Evolutionary conservation across 2,888 invertebrate genomes (phyloP).

Genomic region (Hydriomena furcata): DNA sequence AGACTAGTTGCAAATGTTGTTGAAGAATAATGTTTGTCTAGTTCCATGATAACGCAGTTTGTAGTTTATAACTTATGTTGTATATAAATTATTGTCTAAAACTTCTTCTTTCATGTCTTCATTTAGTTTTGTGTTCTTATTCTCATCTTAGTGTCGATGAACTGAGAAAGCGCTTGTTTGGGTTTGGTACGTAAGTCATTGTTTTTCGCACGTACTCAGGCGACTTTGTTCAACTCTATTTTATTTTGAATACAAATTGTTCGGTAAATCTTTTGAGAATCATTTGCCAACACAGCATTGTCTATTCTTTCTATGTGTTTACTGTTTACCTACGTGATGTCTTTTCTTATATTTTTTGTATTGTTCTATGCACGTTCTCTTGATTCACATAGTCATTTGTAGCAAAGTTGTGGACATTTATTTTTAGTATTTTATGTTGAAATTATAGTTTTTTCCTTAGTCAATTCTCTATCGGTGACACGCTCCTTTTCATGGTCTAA

Average conservation of each 20-base stretch:
- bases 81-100: slow-evolving; percentile 36
- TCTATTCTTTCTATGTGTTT: slow-evolving; percentile 12
- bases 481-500: too few species aligned
- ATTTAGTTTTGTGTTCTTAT: slow-evolving; percentile 19
- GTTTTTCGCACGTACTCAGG: slow-evolving; percentile 22
- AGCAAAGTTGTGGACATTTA: background rate
- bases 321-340: slow-evolving; percentile 13
- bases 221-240: slow-evolving; percentile 18
- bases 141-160: slow-evolving; percentile 21
- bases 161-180: slow-evolving; percentile 18
- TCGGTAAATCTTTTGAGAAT: slow-evolving; percentile 11
- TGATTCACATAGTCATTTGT: background rate
- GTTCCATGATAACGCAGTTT: slow-evolving; percentile 55
- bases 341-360: slow-evolving; percentile 6
- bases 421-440: background rate
- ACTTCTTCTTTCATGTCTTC: slow-evolving; percentile 32
- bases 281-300: slow-evolving; percentile 10
- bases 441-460: background rate
- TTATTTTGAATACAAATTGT: slow-evolving; percentile 19
- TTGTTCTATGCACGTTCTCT: slow-evolving; percentile 22
- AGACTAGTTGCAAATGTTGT: slow-evolving; percentile 63
- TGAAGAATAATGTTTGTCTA: slow-evolving; percentile 53
- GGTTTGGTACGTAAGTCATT: slow-evolving; percentile 21
- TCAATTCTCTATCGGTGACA: too few species aligned
- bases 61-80: slow-evolving; percentile 42